Base-by-base conservation (phyloP, 2,888 invertebrate genomes). In the Apantesis nais region DNA sequence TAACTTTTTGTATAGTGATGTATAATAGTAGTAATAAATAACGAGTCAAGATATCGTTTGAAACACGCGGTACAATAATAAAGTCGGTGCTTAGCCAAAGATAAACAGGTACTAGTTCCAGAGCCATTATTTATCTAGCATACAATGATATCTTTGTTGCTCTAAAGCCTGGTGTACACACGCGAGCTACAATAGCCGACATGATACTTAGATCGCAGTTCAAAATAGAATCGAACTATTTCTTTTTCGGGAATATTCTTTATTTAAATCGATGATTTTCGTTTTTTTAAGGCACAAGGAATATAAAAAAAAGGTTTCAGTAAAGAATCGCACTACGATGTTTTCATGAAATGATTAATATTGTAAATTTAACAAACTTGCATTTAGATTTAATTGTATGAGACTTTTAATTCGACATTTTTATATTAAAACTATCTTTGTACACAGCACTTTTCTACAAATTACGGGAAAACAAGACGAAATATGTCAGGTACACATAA, bases 131-230 rank as follows among this genome's bases (percentile, higher is more conserved):
- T 71, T 71, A 71, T 71, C 67, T 71, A 64, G 67, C 29, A 70
- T 62, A 71, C 62, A 67, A 71, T 71, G 67, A 71, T 71, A 71
- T 67, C 70, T 71, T 67, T 71, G 67, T 71, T 71, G 63, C 37
- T 58, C 25, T 71, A 60, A 71, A 44, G 71, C 44, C 16, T 44
- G 16, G 71, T 58, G 16, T 66, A 67, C 71, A 71, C 66, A 41
- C 39, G 66, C 66, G 22, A 39, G 11, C 29, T 58, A 22, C 1
- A 37, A 66, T 12, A 66, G 25, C 58, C 29, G 58, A 29, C 58
- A 58, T 58, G 58, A 16, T 29, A 58, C 29, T 55, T 58, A 14
- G 5, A 29, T 29, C 11, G 25, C 12, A 55, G 12, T 55, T 14
- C 14, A 25, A 25, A 55, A 25, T 29, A 55, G 61, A 34, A 34